These are phyloP conservation scores for Agriopis aurantiaria DNA, from an alignment of 2,888 invertebrate genomes.

Conservation along the genomic window DNA sequence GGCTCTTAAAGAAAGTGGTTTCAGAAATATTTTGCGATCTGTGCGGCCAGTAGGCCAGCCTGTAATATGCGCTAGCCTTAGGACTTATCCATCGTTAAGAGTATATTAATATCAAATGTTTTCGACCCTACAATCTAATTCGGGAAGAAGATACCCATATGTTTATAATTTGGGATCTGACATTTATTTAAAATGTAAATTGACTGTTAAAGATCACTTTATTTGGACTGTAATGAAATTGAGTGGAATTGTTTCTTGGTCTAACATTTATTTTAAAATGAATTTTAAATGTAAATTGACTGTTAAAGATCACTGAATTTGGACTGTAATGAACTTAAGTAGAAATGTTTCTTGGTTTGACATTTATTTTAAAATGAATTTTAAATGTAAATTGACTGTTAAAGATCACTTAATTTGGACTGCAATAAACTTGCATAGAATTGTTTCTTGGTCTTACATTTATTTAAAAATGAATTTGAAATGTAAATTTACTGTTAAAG, in stretches of 20 bases:
- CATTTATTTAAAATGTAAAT: constrained; percentile 47
- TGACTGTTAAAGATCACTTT: constrained; percentile 40
- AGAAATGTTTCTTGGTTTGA: constrained; percentile 52
- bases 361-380: constrained; percentile 39
- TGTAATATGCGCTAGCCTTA: neutral
- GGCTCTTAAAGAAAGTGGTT: neutral
- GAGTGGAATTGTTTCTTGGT: constrained; percentile 43
- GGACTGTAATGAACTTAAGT: constrained; percentile 59
- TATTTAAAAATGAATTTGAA: constrained; percentile 28
- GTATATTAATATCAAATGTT: neutral
- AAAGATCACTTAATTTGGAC: constrained; percentile 53
- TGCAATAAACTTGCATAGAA: constrained; percentile 55
- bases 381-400: constrained; percentile 42
- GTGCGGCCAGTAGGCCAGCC: neutral
- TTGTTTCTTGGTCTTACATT: constrained; percentile 56
- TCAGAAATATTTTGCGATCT: neutral
- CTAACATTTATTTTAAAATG: constrained; percentile 51
- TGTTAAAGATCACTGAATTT: constrained; percentile 48
- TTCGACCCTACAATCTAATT: neutral
- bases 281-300: constrained; percentile 39
- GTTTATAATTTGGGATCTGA: constrained; percentile 59
- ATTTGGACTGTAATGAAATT: constrained; percentile 65
- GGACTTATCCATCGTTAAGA: neutral
- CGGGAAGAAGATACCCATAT: neutral
- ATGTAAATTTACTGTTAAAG: constrained; percentile 39